Evolutionary conservation across 1,140 invertebrate genomes (phyloP).

Genomic region (Polyergus mexicanus): DNA sequence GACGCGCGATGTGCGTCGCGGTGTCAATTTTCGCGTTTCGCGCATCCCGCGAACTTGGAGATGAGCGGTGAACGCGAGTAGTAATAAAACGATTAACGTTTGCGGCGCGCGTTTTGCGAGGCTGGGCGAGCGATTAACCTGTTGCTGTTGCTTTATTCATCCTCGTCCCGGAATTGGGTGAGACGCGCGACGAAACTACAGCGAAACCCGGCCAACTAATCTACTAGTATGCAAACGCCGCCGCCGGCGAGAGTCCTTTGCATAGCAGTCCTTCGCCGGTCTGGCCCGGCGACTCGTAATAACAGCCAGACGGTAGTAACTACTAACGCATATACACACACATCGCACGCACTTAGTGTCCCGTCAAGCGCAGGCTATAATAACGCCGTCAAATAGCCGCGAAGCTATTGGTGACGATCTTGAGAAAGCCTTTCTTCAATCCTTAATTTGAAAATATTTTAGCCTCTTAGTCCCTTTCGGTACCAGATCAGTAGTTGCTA

Average conservation of each 20-base stretch:
- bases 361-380: not conserved
- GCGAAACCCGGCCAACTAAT: conserved; percentile 62
- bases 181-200: conserved; percentile 57
- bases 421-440: not conserved
- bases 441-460: not conserved
- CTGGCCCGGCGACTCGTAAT: conserved; percentile 38
- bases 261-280: conserved; percentile 27
- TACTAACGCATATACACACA: not conserved
- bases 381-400: not conserved
- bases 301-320: conserved; percentile 56
- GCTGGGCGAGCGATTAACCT: conserved; percentile 67
- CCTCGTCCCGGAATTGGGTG: conserved; percentile 57
- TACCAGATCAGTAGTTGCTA: not conserved
- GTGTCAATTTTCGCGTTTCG: conserved; percentile 48
- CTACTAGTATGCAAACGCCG: conserved; percentile 66
- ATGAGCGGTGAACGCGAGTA: conserved; percentile 48
- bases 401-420: not conserved
- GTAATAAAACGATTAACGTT: conserved; percentile 70
- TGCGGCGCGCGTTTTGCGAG: conserved; percentile 59
- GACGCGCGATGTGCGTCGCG: conserved; percentile 33
- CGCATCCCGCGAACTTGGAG: conserved; percentile 37
- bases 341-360: not conserved
- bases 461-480: not conserved
- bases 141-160: conserved; percentile 70
- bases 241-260: conserved; percentile 56